Percentiles rank a stretch among this genome's conserved stretches.
These are phyloP conservation scores for Branchellion lobata DNA, from an alignment of 2,888 invertebrate species.

Conservation along the genomic window DNA sequence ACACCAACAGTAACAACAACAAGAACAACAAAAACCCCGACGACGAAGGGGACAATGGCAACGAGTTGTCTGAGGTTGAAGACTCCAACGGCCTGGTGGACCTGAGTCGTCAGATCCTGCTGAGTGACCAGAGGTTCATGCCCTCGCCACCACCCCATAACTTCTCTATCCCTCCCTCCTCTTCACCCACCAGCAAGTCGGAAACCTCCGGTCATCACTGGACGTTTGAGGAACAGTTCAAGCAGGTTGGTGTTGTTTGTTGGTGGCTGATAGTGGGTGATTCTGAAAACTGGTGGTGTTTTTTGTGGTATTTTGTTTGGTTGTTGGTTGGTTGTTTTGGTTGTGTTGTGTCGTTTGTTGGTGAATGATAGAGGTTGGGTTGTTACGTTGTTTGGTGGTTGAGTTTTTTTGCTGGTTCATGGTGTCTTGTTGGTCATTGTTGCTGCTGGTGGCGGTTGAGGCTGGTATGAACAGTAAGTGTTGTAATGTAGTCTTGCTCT, in stretches of 20 bases:
- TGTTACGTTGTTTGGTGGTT: too few species aligned
- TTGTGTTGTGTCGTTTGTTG: too few species aligned
- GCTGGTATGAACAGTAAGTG: too few species aligned
- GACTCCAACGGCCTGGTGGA: conserved; percentile 21
- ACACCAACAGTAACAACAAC: neutral
- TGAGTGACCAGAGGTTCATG: conserved; percentile 47
- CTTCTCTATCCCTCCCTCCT: conserved; percentile 8
- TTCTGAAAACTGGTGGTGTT: neutral
- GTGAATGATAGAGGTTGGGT: too few species aligned
- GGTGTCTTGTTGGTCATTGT: too few species aligned
- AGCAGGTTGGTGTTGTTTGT: conserved; percentile 80
- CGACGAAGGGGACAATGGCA: neutral
- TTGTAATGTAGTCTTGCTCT: too few species aligned
- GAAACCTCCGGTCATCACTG: conserved; percentile 67
- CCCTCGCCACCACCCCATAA: conserved; percentile 46
- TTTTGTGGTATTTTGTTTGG: neutral
- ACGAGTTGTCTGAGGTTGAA: conserved; percentile 23
- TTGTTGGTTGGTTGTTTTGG: neutral
- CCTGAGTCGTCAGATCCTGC: conserved; percentile 25
- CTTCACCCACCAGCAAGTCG: conserved; percentile 33
- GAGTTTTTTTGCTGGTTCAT: too few species aligned
- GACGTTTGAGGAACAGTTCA: conserved; percentile 99
- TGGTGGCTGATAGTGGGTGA: neutral
- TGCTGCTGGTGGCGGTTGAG: too few species aligned
- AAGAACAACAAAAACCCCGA: neutral